A percentile compares a stretch with the other conserved stretches of the same genome.
Conservation (phyloP, 1,140 invertebrate genomes). For the Pseudachorutes palmiensis region DNA sequence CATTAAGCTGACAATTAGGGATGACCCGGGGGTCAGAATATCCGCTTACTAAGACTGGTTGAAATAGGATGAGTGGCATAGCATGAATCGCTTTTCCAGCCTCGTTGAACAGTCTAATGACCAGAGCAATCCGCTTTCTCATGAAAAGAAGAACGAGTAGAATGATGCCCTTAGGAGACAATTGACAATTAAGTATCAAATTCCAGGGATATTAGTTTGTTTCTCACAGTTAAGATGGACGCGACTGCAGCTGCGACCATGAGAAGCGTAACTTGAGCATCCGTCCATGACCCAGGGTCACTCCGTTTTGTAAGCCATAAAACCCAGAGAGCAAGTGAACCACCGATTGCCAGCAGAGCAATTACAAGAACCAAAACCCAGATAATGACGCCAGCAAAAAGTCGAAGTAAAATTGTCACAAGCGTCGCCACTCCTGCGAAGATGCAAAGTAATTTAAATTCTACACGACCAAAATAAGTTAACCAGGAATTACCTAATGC, state of each 20-base stretch:
- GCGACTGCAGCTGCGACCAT: conserved; percentile 53
- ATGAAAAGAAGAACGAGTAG: conserved; percentile 60
- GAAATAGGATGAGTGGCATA: conserved; percentile 65
- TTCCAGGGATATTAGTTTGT: not conserved
- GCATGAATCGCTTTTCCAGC: conserved; percentile 61
- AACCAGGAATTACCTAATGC: conserved; percentile 41
- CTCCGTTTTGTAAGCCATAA: conserved; percentile 43
- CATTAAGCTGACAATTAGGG: too few species aligned
- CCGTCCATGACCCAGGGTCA: conserved; percentile 27
- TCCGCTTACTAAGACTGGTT: conserved; percentile 61
- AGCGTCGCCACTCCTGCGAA: conserved; percentile 51
- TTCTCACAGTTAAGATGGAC: conserved; percentile 53
- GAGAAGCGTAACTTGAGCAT: conserved; percentile 39
- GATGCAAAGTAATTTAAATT: conserved; percentile 8
- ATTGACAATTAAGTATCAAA: conserved; percentile 15
- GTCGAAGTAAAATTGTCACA: conserved; percentile 55
- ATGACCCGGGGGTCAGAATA: not conserved
- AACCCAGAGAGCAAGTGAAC: conserved; percentile 58
- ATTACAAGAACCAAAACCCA: conserved; percentile 58
- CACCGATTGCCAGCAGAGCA: conserved; percentile 51
- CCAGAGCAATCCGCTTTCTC: conserved; percentile 61
- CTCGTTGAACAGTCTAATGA: conserved; percentile 63
- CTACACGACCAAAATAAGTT: too few species aligned
- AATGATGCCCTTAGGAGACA: conserved; percentile 48
- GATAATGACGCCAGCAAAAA: conserved; percentile 55